These are phyloP conservation scores for Gymnothorax javanicus DNA, from an alignment of 2,797 vertebrate species.

Conservation along the genomic window DNA sequence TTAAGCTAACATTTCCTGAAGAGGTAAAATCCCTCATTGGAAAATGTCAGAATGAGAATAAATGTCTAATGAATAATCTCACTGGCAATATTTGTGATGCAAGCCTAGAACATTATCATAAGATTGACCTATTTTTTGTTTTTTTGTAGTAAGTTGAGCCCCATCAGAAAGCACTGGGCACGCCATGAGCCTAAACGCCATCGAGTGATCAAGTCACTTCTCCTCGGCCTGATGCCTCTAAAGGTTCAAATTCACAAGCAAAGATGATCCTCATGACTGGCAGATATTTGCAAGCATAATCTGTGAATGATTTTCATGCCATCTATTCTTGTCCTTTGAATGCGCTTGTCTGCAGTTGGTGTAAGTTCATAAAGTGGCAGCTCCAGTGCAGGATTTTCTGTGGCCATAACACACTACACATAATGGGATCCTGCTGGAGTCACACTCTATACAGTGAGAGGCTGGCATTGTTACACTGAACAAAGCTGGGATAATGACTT, in stretches of 20 bases:
- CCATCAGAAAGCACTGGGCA: neutral
- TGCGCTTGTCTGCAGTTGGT: conserved; percentile 10
- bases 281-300: neutral
- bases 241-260: neutral
- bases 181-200: neutral
- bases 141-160: neutral
- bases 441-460: conserved; percentile 4
- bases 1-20: too few relatives aligned
- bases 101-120: too few relatives aligned
- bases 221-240: conserved; percentile 41
- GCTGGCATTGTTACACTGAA: conserved; percentile 27
- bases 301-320: conserved; percentile 48
- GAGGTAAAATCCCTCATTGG: too few relatives aligned
- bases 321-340: neutral
- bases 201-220: neutral
- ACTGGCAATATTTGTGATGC: too few relatives aligned
- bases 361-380: conserved; percentile 3
- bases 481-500: conserved; percentile 28
- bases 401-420: conserved; percentile 40
- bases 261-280: neutral
- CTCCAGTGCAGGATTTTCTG: neutral
- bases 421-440: conserved; percentile 47
- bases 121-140: too few relatives aligned
- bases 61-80: too few relatives aligned
- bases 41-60: too few relatives aligned